A percentile compares a stretch with the other conserved stretches of the same genome.
Conservation (phyloP, 2,113 vertebrate genomes). For the Machaerirhynchus nigripectus region DNA sequence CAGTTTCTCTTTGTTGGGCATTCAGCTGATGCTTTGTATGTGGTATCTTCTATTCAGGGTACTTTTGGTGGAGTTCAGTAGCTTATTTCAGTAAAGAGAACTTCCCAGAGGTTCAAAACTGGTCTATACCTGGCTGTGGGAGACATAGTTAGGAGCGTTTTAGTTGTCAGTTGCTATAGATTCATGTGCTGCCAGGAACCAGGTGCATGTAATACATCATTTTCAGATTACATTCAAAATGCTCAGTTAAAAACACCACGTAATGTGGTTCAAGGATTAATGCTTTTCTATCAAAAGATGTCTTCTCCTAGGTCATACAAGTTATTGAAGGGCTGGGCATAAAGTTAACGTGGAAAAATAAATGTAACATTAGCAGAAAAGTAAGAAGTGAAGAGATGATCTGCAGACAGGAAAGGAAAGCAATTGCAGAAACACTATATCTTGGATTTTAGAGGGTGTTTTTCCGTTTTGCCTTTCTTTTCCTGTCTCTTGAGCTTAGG, state of each 20-base stretch:
- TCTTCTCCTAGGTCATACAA: not conserved
- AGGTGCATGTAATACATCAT: fast-evolving
- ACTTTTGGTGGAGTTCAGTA: not conserved
- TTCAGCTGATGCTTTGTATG: not conserved
- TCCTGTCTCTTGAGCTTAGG: not conserved
- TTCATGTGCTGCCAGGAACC: not conserved
- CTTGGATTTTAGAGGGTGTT: not conserved
- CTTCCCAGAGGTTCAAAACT: not conserved
- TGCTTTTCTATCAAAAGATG: not conserved
- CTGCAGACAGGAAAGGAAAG: not conserved
- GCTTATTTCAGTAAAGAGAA: not conserved
- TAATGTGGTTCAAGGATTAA: not conserved
- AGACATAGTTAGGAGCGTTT: not conserved
- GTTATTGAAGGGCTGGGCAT: not conserved
- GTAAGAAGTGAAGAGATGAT: not conserved
- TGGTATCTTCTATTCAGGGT: not conserved
- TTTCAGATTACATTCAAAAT: not conserved
- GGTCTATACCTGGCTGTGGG: not conserved
- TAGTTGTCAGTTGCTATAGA: not conserved
- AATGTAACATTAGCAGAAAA: not conserved
- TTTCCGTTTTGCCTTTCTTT: not conserved
- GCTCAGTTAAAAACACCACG: not conserved
- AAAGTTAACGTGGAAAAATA: not conserved
- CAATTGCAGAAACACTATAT: not conserved
- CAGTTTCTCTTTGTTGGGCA: not conserved